Conservation (phyloP, 1,140 invertebrate genomes). For the Artemia franciscana region DNA sequence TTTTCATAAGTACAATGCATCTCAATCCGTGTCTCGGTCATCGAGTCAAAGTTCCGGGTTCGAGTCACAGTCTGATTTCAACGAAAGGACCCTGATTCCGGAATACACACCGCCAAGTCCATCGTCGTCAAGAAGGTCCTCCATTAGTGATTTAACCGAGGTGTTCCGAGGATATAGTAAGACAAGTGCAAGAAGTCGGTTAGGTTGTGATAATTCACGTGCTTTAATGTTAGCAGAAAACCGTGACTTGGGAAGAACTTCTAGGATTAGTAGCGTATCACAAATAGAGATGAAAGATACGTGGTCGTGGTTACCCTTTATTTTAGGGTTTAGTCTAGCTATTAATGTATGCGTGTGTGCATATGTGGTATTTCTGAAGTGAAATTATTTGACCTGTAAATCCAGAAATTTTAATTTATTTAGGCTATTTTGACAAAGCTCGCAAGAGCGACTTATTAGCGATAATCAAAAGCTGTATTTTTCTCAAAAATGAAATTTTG, state of each 20-base stretch:
- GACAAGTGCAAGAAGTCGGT: background rate
- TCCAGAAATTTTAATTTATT: too few relatives aligned
- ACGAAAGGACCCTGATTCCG: background rate
- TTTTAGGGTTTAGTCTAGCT: background rate
- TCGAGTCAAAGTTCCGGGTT: background rate
- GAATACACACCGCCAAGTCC: background rate
- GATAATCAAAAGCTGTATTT: too few relatives aligned
- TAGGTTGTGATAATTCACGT: background rate
- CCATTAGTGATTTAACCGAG: background rate
- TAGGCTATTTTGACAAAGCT: too few relatives aligned
- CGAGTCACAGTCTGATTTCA: background rate
- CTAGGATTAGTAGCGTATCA: background rate
- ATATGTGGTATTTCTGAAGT: background rate
- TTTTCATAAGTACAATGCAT: background rate
- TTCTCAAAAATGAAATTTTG: too few relatives aligned
- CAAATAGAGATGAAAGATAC: background rate
- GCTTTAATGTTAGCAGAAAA: background rate
- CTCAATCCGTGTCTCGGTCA: background rate
- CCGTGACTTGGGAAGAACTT: background rate
- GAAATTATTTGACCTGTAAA: too few relatives aligned
- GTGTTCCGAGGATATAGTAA: background rate
- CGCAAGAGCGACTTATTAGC: too few relatives aligned
- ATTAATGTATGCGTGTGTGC: background rate
- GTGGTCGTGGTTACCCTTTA: background rate
- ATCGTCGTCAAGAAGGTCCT: background rate